Percentiles rank a stretch among this genome's conserved stretches.
These are phyloP conservation scores for Nothobranchius furzeri DNA, from an alignment of 2,113 vertebrate species.

Conservation along the genomic window DNA sequence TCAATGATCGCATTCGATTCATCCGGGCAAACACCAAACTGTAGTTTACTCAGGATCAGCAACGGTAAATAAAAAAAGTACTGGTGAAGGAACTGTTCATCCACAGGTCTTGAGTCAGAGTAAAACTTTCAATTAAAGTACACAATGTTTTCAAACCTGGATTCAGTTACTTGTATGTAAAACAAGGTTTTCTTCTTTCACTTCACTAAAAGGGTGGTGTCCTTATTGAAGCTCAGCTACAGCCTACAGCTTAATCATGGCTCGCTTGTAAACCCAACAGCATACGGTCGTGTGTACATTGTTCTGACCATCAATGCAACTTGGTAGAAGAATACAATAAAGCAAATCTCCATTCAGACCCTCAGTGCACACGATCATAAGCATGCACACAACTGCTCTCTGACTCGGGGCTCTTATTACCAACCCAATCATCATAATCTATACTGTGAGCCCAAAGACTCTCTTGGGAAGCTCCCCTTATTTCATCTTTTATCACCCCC, in stretches of 20 bases:
- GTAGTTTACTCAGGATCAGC: too few species aligned
- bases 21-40: too few species aligned
- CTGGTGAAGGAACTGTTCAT: too few species aligned
- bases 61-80: too few species aligned
- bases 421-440: conserved; percentile 67
- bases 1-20: too few species aligned
- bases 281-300: conserved; percentile 1
- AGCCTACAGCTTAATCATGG: conserved; percentile 15
- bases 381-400: conserved; percentile 37
- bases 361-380: conserved; percentile 10
- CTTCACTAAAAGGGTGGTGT: not conserved
- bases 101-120: too few species aligned
- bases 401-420: conserved; percentile 59
- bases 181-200: not conserved
- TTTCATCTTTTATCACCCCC: conserved; percentile 69
- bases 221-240: conserved; percentile 18
- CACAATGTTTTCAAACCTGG: not conserved
- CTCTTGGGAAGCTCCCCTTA: conserved; percentile 55
- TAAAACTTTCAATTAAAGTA: too few species aligned
- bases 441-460: conserved; percentile 57
- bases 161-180: not conserved
- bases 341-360: conserved; percentile 21
- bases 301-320: conserved; percentile 48
- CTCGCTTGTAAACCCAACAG: conserved; percentile 17
- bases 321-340: conserved; percentile 46